Evolutionary conservation across 2,797 vertebrate species (phyloP), one percentile per base, ranked within the genome.

Genomic region (Lepilemur septentrionalis): DNA sequence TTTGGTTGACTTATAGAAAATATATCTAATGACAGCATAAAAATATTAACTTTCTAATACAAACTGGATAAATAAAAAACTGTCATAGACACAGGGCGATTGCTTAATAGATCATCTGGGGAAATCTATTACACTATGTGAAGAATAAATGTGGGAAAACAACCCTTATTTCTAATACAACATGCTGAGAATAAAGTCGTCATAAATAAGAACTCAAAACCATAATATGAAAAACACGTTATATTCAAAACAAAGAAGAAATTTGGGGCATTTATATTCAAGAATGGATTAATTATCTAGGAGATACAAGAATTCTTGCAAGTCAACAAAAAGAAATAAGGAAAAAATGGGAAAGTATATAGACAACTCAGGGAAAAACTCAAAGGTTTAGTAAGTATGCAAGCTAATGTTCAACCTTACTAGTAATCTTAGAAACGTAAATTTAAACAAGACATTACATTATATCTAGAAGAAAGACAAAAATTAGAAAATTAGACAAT

Each of bases 31-130:
- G 11, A 85, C 0, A 81, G 35, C 4, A 96, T 93, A 87, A 96
- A 90, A 82, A 65, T 63, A 48, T 96, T 94, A 91, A 92, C 10
- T n/a, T 94, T 63, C 7, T n/a, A 90, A 17, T 23, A 10, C 89
- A 35, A 88, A 38, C 38, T 38, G 38, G 38, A 38, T 38, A 38
- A 38, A 38, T 2, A 38, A 38, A 38, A 38, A 38, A 38, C 4
- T 38, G 38, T 38, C 38, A 38, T 38, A 38, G 38, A 79, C 41
- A 65, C 28, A 80, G 4, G 4, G 13, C 28, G 15, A 73, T 70
- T 88, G 57, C 5, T 75, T 79, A 78, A 32, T 84, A 48, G 30
- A 6, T 38, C 32, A 79, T 63, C 85, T 75, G 5, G 35, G 55
- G 63, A 89, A 89, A 75, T 5, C 15, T 67, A 52, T 50, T 10